These are phyloP conservation scores for Bemisia tabaci DNA, from an alignment of 1,140 invertebrate species.

Conservation along the genomic window DNA sequence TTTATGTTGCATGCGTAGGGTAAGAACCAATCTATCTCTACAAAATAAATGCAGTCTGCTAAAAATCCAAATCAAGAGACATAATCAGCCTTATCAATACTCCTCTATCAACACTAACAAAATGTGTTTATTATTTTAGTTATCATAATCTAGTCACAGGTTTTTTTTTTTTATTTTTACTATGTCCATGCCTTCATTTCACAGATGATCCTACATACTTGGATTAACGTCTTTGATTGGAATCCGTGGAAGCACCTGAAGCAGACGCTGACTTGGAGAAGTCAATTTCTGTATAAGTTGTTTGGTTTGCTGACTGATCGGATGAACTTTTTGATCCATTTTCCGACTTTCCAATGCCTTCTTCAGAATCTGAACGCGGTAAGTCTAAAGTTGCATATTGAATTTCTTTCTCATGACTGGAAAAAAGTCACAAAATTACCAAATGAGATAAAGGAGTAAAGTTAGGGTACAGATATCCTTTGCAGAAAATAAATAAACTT, in stretches of 20 bases:
- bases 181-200: background rate
- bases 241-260: background rate
- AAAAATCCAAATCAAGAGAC: too few species aligned
- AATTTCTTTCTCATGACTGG: background rate
- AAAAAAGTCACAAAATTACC: too few species aligned
- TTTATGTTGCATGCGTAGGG: too few species aligned
- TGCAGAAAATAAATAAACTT: too few species aligned
- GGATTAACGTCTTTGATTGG: background rate
- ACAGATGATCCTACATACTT: background rate
- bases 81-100: too few species aligned
- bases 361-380: background rate
- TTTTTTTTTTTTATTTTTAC: background rate
- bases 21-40: too few species aligned
- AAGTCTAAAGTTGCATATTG: background rate
- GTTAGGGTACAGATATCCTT: too few species aligned
- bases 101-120: too few species aligned
- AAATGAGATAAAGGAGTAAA: too few species aligned
- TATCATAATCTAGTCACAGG: background rate
- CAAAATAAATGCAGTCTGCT: too few species aligned
- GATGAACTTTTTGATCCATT: background rate
- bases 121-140: background rate
- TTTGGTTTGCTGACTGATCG: background rate
- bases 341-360: background rate
- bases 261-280: background rate
- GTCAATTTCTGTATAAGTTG: background rate